Base-by-base conservation (phyloP, 2,113 vertebrate genomes). In the Tupaia chinensis region DNA sequence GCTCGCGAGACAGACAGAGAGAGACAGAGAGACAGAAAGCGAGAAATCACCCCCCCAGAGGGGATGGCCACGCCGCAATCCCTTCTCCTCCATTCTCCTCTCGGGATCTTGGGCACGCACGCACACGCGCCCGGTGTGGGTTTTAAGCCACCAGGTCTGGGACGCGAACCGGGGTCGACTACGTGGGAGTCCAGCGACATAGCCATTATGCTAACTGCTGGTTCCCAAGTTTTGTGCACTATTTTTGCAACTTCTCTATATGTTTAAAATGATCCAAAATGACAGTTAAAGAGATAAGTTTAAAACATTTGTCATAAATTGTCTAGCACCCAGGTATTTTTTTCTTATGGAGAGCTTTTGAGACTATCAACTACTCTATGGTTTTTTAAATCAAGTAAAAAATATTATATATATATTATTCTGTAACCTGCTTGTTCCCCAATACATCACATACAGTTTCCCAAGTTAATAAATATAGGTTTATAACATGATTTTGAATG, bases 221-320 rank as follows among this genome's bases (percentile, higher is more conserved):
- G 32, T 32, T 32, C 32, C 32, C 32, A 32, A 32, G 32, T 32
- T 32, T 32, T 68, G 12, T 56, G 20, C 32, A 73, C 14, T 72
- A 74, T n/a, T 93, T 95, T 63, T 95, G 14, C 9, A 93, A 78
- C 13, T 77, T 86, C 69, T 77, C 66, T 76, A 0, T 93, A 85
- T 84, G n/a, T 87, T 93, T 83, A 85, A 94, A 87, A 76, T 76
- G 74, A 91, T n/a, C 80, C n/a, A 96, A 84, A 87, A 66, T 89
- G 63, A 73, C 78, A 83, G 61, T 88, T 84, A 76, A 94, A 95
- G 76, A 61, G 29, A 16, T n/a, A 56, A 1, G 14, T 70, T n/a
- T 84, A 23, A 9, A 9, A 79, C 16, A 8, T 63, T 66, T 83
- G 14, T 25, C 90, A 5, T 53, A 56, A 63, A 82, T 86, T 91